Evolutionary conservation across 2,888 invertebrate genomes (phyloP).

Genomic region (Tyria jacobaeae): DNA sequence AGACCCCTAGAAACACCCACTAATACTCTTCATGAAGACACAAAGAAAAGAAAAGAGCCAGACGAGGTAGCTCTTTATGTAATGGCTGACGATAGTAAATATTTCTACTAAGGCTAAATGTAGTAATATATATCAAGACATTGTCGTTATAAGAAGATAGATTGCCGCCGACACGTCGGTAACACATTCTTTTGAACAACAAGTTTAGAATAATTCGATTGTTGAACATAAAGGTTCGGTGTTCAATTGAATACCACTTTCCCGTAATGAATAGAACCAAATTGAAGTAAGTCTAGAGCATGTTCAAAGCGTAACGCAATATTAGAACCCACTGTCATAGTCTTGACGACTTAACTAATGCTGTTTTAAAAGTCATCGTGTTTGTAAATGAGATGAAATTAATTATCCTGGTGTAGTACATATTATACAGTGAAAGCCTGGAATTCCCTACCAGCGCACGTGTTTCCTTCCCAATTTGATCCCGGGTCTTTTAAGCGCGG

Average conservation of each 20-base stretch:
- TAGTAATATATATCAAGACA: constrained; percentile 85
- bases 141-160: constrained; percentile 83
- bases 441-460: too few species aligned
- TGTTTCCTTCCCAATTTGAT: too few species aligned
- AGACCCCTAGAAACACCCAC: constrained; percentile 51
- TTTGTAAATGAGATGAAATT: too few species aligned
- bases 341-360: constrained; percentile 38
- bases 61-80: constrained; percentile 54
- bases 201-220: constrained; percentile 66
- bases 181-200: constrained; percentile 62
- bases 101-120: constrained; percentile 81
- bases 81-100: constrained; percentile 71
- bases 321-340: constrained; percentile 35
- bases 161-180: constrained; percentile 73
- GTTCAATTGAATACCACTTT: constrained; percentile 57
- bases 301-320: constrained; percentile 28
- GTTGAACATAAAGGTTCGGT: constrained; percentile 56
- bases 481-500: too few species aligned
- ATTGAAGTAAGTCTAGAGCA: constrained; percentile 23
- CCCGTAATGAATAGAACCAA: constrained; percentile 44
- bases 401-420: too few species aligned
- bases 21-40: constrained; percentile 16
- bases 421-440: too few species aligned
- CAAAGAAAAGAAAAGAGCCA: constrained; percentile 32
- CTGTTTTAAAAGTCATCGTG: constrained; percentile 13